Base-by-base conservation (phyloP, 1,140 invertebrate genomes). In the Brachionus rotundiformis region DNA sequence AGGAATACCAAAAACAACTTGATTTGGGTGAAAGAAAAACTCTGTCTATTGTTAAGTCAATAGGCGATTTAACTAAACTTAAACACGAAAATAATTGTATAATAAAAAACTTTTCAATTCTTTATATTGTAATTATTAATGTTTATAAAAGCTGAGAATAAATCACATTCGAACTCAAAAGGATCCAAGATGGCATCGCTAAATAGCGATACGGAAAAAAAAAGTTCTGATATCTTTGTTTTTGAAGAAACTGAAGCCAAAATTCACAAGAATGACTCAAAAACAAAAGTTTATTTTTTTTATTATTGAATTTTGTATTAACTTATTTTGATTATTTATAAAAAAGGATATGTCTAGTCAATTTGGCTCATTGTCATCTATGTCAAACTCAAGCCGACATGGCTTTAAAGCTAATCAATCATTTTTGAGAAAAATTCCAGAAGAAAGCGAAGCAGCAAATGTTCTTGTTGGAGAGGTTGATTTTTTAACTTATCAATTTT, bases 401-500 rank as follows among this genome's bases (percentile, higher is more conserved):
- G 36, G 23, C 23, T 73, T 73, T 23, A 73, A 39, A 13, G 90
- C 91, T 61, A 97, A 98, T 88, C 92, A 92, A 71, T 91, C 95
- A 84, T 98, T 98, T 84, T 95, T 98, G 94, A 91, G 93, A 54
- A 98, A 98, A 90, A 95, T 99, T 85, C 96, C 96, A 11, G 91
- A 91, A 0, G 96, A 95, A 19, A 93, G 95, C 0, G 96, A 99
- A 89, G 95, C 96, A 1, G 95, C 94, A 5, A 98, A 98, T 87
- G 96, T 99, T 84, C 89, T 99, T 10, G 95, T 99, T 1, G 97
- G 97, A 8, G 96, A 98, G 89, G 93, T 98, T 3, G 98, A 98
- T 87, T 90, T 99, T 29, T 13, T 73, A 13, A 93, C 94, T 85
- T 92, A 94, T 0, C 87, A 98, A 61, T 82, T 86, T 33, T 94